A percentile compares a stretch with the other conserved stretches of the same genome.
These are phyloP conservation scores for Premnoplex brunnescens DNA, from an alignment of 2,797 vertebrate species.

Conservation along the genomic window DNA sequence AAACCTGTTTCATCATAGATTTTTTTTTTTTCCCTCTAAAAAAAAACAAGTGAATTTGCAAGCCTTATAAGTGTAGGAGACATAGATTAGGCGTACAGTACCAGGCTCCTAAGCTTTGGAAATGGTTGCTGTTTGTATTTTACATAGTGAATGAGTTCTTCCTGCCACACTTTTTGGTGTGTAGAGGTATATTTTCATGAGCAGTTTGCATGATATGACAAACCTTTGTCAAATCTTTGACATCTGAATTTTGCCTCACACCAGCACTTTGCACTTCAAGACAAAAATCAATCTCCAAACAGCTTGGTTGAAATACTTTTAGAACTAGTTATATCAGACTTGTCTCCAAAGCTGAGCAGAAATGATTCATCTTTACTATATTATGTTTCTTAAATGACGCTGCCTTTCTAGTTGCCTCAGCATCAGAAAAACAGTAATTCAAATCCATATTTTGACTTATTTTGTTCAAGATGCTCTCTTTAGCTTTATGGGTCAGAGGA, in stretches of 20 bases:
- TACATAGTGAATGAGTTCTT: neutral
- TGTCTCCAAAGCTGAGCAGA: neutral
- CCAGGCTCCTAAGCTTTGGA: neutral
- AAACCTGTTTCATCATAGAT: neutral
- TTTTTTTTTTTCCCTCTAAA: neutral
- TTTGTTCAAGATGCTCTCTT: neutral
- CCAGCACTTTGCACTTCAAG: neutral
- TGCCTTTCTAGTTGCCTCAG: neutral
- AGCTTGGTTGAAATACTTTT: constrained; percentile 3
- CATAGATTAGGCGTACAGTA: neutral
- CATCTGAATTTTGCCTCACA: neutral
- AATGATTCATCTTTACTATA: neutral
- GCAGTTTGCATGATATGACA: neutral
- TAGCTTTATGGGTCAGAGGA: neutral
- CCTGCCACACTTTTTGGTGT: neutral
- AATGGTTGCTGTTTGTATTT: neutral
- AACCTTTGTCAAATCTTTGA: neutral
- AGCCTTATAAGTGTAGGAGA: neutral
- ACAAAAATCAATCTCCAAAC: neutral
- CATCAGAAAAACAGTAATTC: neutral
- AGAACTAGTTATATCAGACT: neutral
- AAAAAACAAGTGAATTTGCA: neutral
- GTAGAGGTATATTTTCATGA: neutral
- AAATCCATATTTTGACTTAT: neutral
- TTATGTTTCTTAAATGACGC: neutral